These are phyloP conservation scores for Galaxias olidus DNA, from an alignment of 2,797 vertebrate genomes.

Conservation along the genomic window DNA sequence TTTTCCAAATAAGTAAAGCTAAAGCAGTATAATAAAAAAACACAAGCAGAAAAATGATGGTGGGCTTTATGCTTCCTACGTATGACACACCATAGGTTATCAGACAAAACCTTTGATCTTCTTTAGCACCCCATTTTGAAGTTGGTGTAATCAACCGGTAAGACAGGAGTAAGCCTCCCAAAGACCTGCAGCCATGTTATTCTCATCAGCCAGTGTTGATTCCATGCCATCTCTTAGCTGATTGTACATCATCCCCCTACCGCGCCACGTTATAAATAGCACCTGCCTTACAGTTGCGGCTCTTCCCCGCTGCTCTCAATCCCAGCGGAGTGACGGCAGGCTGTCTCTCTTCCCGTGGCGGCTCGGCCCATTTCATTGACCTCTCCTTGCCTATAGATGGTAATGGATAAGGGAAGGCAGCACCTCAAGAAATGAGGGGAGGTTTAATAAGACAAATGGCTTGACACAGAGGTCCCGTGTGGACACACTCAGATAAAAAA, in stretches of 20 bases:
- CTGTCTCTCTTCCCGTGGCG: slow-evolving; percentile 19
- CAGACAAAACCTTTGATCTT: not conserved
- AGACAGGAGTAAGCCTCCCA: slow-evolving; percentile 14
- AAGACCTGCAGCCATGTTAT: slow-evolving; percentile 4
- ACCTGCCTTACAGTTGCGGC: slow-evolving; percentile 2
- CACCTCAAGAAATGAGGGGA: slow-evolving; percentile 4
- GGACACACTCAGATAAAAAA: not conserved
- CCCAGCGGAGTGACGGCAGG: slow-evolving; percentile 28
- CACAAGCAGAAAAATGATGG: too few species aligned
- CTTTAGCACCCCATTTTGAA: not conserved
- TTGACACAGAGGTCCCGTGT: not conserved
- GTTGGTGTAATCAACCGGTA: not conserved
- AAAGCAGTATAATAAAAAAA: too few species aligned
- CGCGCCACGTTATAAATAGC: slow-evolving; percentile 40
- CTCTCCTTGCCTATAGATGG: slow-evolving; percentile 15
- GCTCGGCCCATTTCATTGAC: slow-evolving; percentile 24
- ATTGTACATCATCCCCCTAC: slow-evolving; percentile 30
- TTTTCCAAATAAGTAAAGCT: too few species aligned
- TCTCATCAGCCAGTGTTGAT: slow-evolving; percentile 14
- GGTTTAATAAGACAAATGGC: slow-evolving; percentile 31
- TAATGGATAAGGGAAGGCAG: slow-evolving; percentile 27
- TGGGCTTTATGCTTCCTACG: too few species aligned
- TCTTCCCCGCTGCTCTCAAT: slow-evolving; percentile 8
- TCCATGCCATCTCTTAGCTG: slow-evolving; percentile 25
- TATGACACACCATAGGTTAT: too few species aligned